Percentiles rank a stretch among this genome's conserved stretches.
Evolutionary conservation across 2,888 invertebrate species (phyloP).

Genomic region (Cetonia aurata): DNA sequence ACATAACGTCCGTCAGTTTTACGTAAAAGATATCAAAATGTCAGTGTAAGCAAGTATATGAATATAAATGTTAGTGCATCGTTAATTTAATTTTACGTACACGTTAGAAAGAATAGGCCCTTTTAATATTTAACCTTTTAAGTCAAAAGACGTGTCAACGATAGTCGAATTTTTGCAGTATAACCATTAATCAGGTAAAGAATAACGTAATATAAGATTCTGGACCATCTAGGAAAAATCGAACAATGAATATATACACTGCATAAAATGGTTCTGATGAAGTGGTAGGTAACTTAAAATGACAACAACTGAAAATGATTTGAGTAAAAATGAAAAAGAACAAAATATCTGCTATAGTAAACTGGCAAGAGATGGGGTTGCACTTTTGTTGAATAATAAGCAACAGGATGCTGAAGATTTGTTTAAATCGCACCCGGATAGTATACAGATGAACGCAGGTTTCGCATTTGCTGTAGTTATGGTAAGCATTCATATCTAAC

Average conservation of each 20-base stretch:
- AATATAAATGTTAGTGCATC: slow-evolving; percentile 1
- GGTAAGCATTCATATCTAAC: slow-evolving; percentile 59
- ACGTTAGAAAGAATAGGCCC: no score
- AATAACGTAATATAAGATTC: not conserved
- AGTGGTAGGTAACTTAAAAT: slow-evolving; percentile 8
- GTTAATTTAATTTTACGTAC: not conserved
- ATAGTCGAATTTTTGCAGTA: no score
- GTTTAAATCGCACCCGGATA: slow-evolving; percentile 65
- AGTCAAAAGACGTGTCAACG: no score
- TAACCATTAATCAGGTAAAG: no score
- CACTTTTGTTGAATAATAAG: slow-evolving; percentile 67
- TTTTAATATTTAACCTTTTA: no score
- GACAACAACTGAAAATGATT: slow-evolving; percentile 21
- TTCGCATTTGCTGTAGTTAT: slow-evolving; percentile 68
- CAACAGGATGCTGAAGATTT: slow-evolving; percentile 65
- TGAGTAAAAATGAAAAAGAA: slow-evolving; percentile 9
- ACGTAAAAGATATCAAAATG: slow-evolving; percentile 25
- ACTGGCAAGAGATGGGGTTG: slow-evolving; percentile 66
- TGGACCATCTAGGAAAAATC: not conserved
- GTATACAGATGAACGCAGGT: slow-evolving; percentile 67
- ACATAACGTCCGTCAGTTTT: slow-evolving; percentile 25
- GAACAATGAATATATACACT: not conserved
- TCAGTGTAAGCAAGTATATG: slow-evolving; percentile 14
- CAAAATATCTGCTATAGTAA: slow-evolving; percentile 56
- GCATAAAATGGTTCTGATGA: slow-evolving; percentile 5